Conservation (phyloP, 2,888 invertebrate genomes). For the Ophion obscuratus region DNA sequence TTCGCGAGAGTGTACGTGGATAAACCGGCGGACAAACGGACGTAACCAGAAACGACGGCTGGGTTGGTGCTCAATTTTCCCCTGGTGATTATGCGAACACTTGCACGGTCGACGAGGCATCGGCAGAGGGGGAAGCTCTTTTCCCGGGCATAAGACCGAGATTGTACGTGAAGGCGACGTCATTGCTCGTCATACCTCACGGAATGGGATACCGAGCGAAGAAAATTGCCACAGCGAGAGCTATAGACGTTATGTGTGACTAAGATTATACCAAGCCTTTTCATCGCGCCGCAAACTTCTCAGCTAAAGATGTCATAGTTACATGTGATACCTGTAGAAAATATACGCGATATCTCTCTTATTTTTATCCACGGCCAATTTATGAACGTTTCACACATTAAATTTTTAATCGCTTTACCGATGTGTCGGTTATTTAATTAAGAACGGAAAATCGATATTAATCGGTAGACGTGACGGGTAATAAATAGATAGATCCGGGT, state of each 20-base stretch:
- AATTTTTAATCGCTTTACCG: constrained; percentile 10
- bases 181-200: constrained; percentile 48
- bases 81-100: constrained; percentile 83
- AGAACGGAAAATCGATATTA: constrained; percentile 61
- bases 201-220: constrained; percentile 72
- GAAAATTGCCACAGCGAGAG: constrained; percentile 68
- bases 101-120: constrained; percentile 41
- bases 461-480: constrained; percentile 59
- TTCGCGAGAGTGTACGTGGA: constrained; percentile 36
- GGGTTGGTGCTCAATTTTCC: constrained; percentile 85
- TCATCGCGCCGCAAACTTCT: background rate
- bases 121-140: constrained; percentile 18
- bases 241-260: constrained; percentile 13
- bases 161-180: constrained; percentile 62
- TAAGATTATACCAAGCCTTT: constrained; percentile 23
- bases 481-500: constrained; percentile 60
- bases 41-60: constrained; percentile 77
- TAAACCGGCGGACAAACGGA: constrained; percentile 75
- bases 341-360: background rate
- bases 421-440: constrained; percentile 52
- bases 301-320: too few species aligned
- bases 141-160: constrained; percentile 72
- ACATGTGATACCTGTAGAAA: background rate
- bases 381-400: background rate
- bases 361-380: background rate